These are phyloP conservation scores for Lepilemur septentrionalis DNA, from an alignment of 2,797 vertebrate genomes.

Conservation along the genomic window DNA sequence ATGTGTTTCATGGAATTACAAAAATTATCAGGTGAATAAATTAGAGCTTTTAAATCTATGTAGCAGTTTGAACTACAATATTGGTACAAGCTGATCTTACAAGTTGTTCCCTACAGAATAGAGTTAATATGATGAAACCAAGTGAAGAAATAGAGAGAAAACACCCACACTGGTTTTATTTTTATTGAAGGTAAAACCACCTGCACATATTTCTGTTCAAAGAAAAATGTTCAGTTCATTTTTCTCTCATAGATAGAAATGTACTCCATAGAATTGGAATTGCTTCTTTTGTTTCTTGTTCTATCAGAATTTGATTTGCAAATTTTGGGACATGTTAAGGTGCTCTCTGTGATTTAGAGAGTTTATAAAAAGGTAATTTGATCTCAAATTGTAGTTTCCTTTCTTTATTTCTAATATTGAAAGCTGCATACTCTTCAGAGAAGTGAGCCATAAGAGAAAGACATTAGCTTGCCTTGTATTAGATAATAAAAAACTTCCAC, in stretches of 20 bases:
- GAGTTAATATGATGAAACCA: conserved; percentile 65
- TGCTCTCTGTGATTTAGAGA: conserved; percentile 59
- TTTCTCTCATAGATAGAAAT: conserved; percentile 61
- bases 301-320: conserved; percentile 59
- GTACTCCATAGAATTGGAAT: conserved; percentile 28
- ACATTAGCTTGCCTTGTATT: conserved; percentile 65
- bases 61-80: conserved; percentile 68
- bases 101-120: conserved; percentile 65
- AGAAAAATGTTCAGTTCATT: conserved; percentile 66
- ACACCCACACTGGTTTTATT: conserved; percentile 58
- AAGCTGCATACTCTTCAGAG: conserved; percentile 47
- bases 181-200: conserved; percentile 70
- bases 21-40: conserved; percentile 68
- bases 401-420: conserved; percentile 50
- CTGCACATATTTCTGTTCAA: conserved; percentile 59
- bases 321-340: conserved; percentile 54
- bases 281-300: conserved; percentile 52
- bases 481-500: conserved; percentile 79
- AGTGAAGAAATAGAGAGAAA: conserved; percentile 46
- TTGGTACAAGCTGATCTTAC: conserved; percentile 72
- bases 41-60: conserved; percentile 64
- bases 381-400: conserved; percentile 47
- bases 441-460: conserved; percentile 60
- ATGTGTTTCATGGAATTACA: conserved; percentile 9
- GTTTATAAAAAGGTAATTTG: conserved; percentile 74